These are phyloP conservation scores for Myioborus melanocephalus DNA, from an alignment of 2,797 vertebrate species.

Conservation along the genomic window DNA sequence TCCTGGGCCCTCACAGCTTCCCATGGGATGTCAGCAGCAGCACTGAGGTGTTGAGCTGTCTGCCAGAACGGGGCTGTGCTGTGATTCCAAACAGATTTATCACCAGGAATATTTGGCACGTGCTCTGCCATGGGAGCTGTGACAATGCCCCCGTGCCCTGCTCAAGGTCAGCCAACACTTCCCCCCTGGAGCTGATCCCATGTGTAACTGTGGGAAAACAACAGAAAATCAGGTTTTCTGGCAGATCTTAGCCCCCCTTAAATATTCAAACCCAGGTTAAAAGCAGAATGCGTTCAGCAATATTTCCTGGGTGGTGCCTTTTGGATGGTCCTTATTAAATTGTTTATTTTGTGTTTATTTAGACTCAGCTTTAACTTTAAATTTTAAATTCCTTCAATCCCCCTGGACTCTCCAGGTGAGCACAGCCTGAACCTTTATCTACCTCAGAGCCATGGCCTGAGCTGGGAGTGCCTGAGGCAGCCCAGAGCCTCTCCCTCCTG, in stretches of 20 bases:
- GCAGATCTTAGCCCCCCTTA: neutral
- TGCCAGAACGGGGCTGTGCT: neutral
- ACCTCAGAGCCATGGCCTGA: rapidly evolving
- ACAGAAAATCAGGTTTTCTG: neutral
- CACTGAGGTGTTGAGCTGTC: neutral
- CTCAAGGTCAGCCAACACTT: neutral
- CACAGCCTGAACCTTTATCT: neutral
- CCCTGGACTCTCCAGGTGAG: neutral
- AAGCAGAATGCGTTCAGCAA: neutral
- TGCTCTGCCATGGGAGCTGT: rapidly evolving
- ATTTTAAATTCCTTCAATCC: neutral
- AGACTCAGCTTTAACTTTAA: neutral
- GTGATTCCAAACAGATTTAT: neutral
- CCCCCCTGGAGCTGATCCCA: neutral
- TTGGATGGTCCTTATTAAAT: neutral
- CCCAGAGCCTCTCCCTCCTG: neutral
- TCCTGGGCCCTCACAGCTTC: neutral
- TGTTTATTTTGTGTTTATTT: neutral
- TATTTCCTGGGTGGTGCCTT: neutral
- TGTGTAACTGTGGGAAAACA: rapidly evolving
- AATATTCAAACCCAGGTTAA: neutral
- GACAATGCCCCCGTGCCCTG: neutral
- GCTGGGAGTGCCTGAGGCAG: neutral
- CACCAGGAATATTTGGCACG: neutral
- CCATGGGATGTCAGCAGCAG: rapidly evolving